Percentiles rank a stretch among this genome's conserved stretches.
Evolutionary conservation across 2,113 vertebrate genomes (phyloP).

Genomic region (Serilophus lunatus): DNA sequence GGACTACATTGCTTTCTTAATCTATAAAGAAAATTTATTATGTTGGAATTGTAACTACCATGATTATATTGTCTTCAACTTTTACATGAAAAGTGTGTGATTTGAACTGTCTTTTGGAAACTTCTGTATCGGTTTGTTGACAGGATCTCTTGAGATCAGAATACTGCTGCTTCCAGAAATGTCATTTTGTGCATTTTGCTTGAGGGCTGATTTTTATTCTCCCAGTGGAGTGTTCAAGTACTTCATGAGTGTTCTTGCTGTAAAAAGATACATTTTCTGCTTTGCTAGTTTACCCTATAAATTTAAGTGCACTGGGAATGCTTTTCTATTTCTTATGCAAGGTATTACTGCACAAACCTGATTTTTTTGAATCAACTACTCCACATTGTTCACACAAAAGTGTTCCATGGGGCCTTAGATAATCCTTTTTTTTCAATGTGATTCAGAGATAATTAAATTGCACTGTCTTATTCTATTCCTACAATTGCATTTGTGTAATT

Average conservation of each 20-base stretch:
- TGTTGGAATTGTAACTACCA: not conserved
- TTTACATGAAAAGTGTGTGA: not conserved
- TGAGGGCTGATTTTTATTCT: not conserved
- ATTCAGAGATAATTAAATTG: not conserved
- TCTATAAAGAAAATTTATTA: not conserved
- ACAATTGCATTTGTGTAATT: not conserved
- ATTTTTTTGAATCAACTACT: not conserved
- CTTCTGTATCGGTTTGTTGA: not conserved
- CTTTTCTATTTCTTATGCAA: not conserved
- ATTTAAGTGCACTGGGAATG: not conserved
- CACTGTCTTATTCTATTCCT: not conserved
- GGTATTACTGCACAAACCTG: not conserved
- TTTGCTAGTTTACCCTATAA: not conserved
- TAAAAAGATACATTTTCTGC: not conserved
- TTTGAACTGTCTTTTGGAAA: not conserved
- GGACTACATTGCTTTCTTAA: not conserved
- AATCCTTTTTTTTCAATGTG: not conserved
- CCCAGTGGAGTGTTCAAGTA: not conserved
- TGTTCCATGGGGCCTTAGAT: not conserved
- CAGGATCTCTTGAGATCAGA: not conserved
- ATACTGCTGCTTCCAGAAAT: not conserved
- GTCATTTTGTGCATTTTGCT: not conserved
- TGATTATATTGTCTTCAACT: not conserved
- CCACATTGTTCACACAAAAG: not conserved
- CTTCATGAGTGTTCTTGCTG: not conserved